Base-by-base conservation (phyloP, 2,113 vertebrate species). In the Psettodes erumei region DNA sequence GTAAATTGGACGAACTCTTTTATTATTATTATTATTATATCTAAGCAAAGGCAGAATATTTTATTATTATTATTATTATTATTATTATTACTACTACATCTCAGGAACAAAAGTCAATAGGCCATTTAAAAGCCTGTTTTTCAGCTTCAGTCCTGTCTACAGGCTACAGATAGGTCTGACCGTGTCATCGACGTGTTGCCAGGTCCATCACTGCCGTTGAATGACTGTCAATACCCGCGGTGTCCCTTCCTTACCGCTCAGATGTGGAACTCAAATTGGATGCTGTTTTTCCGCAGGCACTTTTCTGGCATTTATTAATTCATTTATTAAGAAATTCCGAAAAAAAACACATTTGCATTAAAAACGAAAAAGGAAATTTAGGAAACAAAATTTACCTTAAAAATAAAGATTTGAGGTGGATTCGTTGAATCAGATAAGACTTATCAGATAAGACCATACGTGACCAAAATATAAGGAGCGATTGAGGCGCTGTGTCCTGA, bases 251-350 rank as follows among this genome's bases (percentile, higher is more conserved):
- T 37, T 68, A 62, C 42, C 47, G 60, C 53, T 28, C 38, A 68
- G 40, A 69, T 71, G 84, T 84, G 47, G 50, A 70, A 82, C 86
- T 85, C 83, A 60, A n/a, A 82, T 81, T 18, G 61, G n/a, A 28
- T 72, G 16, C 54, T 75, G 38, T 59, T 64, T 50, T 69, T 32
- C 45, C 54, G n/a, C 63, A 38, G 62, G 61, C 71, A 30, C 19
- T 55, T 9, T 21, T 56, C 13, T 50, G 12, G 59, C 5, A 67
- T 59, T 67, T 10, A 27, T 60, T 15, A 0, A 33, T 38, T 67
- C 35, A 21, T 45, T 33, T 11, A 21, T 47, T 15, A 5, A 2
- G 35, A 1, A 6, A 27, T n/a, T 1, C 1, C 2, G 2, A 6
- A n/a, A 40, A 13, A 30, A 0, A 5, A 2, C 19, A 16, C 6